Conservation (phyloP, 1,140 invertebrate species). For the Hestina assimilis region DNA sequence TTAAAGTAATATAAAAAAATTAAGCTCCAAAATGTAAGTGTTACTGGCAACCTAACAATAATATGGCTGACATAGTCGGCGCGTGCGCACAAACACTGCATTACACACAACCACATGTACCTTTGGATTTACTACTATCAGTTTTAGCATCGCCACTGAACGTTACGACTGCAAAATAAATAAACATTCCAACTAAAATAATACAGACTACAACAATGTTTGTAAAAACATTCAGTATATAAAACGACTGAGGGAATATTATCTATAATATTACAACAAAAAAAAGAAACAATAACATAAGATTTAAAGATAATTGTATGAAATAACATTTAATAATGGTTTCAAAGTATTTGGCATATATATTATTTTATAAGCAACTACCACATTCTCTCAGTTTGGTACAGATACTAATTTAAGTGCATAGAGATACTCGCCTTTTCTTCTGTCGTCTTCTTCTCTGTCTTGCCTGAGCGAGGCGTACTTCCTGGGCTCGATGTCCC, state of each 20-base stretch:
- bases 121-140: conserved; percentile 35
- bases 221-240: background rate
- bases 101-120: conserved; percentile 27
- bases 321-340: no score
- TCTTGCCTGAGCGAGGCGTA: conserved; percentile 45
- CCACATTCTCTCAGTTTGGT: no score
- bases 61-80: background rate
- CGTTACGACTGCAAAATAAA: conserved; percentile 46
- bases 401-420: no score
- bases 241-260: no score
- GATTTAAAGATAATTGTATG: no score
- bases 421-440: conserved; percentile 46
- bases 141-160: conserved; percentile 39
- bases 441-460: conserved; percentile 51
- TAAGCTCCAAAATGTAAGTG: background rate
- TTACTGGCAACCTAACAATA: background rate
- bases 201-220: background rate
- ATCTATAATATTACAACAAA: no score
- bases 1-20: background rate
- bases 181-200: conserved; percentile 6
- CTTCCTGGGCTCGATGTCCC: conserved; percentile 61
- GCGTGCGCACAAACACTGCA: conserved; percentile 12
- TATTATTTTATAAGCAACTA: no score
- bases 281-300: no score
- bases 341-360: no score